A percentile compares a stretch with the other conserved stretches of the same genome.
These are phyloP conservation scores for Orbicella faveolata DNA, from an alignment of 64 coral and sea anemone species.

Conservation along the genomic window DNA sequence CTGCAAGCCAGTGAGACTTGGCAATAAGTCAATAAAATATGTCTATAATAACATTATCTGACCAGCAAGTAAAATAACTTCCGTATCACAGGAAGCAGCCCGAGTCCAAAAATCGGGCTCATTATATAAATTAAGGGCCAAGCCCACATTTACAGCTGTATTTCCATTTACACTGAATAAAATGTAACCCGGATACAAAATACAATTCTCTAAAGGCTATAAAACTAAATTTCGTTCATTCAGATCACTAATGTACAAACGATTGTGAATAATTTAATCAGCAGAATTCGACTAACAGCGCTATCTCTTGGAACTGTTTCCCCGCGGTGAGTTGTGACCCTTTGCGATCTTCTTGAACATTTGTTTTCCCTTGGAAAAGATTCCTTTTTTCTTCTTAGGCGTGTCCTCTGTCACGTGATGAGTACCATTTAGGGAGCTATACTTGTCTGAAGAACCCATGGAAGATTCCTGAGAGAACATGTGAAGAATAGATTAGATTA, in stretches of 20 bases:
- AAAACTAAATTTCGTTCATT: slow-evolving; percentile 32
- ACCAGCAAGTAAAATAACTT: slow-evolving; percentile 1
- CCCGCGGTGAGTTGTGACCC: slow-evolving; percentile 19
- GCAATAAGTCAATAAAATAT: not conserved
- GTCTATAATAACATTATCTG: not conserved
- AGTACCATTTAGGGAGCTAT: slow-evolving; percentile 42
- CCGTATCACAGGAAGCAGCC: not conserved
- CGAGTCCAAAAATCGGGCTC: not conserved
- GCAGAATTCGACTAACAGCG: not conserved
- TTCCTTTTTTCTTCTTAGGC: slow-evolving; percentile 67
- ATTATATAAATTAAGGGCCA: slow-evolving; percentile 21
- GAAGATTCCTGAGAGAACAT: slow-evolving; percentile 31
- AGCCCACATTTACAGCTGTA: slow-evolving; percentile 16
- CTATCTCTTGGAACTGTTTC: slow-evolving; percentile 22
- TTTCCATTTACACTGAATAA: not conserved
- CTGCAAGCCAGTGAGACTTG: not conserved
- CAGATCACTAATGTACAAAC: not conserved
- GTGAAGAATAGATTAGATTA: not conserved
- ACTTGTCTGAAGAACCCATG: slow-evolving; percentile 28
- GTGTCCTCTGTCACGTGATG: slow-evolving; percentile 21
- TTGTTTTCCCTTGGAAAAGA: slow-evolving; percentile 69
- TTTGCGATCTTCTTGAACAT: slow-evolving; percentile 73
- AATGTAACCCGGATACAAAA: slow-evolving; percentile 12
- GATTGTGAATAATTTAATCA: not conserved
- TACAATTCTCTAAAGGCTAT: slow-evolving; percentile 26